Evolutionary conservation across 1,140 invertebrate genomes (phyloP).

Genomic region (Drosophila equinoxialis): DNA sequence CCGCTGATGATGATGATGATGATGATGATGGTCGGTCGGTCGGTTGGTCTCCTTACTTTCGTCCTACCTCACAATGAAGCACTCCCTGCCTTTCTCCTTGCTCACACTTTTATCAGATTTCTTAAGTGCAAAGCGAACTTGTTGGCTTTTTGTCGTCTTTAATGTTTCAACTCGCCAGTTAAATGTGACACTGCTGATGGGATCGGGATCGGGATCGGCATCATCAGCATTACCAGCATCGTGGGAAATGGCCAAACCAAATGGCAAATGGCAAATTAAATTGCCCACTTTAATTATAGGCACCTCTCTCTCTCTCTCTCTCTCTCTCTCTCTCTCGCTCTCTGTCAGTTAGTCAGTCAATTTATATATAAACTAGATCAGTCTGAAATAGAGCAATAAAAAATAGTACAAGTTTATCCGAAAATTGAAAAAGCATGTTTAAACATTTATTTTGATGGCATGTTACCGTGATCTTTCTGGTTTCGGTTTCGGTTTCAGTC

Average conservation of each 20-base stretch:
- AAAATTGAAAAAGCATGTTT: slow-evolving; percentile 77
- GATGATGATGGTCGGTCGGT: slow-evolving; percentile 19
- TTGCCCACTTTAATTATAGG: slow-evolving; percentile 53
- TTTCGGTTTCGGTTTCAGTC: too few relatives aligned
- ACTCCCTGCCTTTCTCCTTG: not conserved
- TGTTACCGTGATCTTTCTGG: slow-evolving; percentile 45
- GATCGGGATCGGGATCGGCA: slow-evolving; percentile 53
- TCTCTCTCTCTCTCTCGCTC: too few relatives aligned
- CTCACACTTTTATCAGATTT: slow-evolving; percentile 69
- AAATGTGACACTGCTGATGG: slow-evolving; percentile 78
- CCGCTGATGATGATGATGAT: slow-evolving; percentile 21
- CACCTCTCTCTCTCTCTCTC: not conserved
- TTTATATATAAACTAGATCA: slow-evolving; percentile 48
- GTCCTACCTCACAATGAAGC: too few relatives aligned
- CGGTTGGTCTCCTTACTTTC: too few relatives aligned
- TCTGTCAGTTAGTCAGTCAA: not conserved
- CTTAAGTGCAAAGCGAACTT: slow-evolving; percentile 82
- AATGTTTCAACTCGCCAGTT: slow-evolving; percentile 72
- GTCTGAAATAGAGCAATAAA: slow-evolving; percentile 74
- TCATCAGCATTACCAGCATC: not conserved
- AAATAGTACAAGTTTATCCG: slow-evolving; percentile 55
- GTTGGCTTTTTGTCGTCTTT: slow-evolving; percentile 82
- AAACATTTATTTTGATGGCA: slow-evolving; percentile 68
- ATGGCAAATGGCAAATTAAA: slow-evolving; percentile 51
- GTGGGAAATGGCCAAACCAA: slow-evolving; percentile 53